phyloP scores from a whole-genome alignment of 1,140 invertebrate genomes.

The Geopemphigus sp. region DNA sequence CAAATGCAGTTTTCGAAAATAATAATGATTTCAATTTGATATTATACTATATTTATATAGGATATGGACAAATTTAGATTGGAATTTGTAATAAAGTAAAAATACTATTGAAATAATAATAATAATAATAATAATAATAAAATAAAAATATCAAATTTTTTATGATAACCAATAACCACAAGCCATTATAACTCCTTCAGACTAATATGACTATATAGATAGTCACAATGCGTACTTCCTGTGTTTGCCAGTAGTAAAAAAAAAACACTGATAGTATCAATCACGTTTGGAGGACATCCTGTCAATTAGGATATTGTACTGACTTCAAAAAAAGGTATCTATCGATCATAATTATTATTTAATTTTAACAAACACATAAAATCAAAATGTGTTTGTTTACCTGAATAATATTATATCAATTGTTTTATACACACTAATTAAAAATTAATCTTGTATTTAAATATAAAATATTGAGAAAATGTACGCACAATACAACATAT shows the following conservation, averaged over 20 bases:
- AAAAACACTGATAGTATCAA: slow-evolving; percentile 47
- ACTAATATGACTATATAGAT: slow-evolving; percentile 3
- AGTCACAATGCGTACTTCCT: slow-evolving; percentile 45
- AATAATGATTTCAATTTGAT: too few relatives aligned
- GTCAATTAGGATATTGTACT: slow-evolving; percentile 40
- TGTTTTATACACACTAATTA: too few relatives aligned
- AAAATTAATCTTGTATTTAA: too few relatives aligned
- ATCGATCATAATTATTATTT: slow-evolving; percentile 7
- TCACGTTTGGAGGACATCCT: slow-evolving; percentile 46
- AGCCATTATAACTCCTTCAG: neutral
- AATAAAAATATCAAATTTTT: neutral
- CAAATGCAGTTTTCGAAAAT: too few relatives aligned
- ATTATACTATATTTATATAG: too few relatives aligned
- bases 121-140: neutral
- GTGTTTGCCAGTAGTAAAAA: slow-evolving; percentile 38
- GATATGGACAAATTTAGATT: too few relatives aligned
- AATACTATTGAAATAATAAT: neutral
- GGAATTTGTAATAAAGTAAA: neutral
- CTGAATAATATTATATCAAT: too few relatives aligned
- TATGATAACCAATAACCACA: slow-evolving; percentile 16
- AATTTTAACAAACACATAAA: neutral
- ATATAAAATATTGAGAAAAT: too few relatives aligned
- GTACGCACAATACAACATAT: too few relatives aligned
- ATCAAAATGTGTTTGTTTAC: neutral
- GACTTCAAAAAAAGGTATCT: slow-evolving; percentile 7